Evolutionary conservation across 2,888 invertebrate genomes (phyloP), one percentile per base, ranked within the genome.

Genomic region (Napeogenes inachia): DNA sequence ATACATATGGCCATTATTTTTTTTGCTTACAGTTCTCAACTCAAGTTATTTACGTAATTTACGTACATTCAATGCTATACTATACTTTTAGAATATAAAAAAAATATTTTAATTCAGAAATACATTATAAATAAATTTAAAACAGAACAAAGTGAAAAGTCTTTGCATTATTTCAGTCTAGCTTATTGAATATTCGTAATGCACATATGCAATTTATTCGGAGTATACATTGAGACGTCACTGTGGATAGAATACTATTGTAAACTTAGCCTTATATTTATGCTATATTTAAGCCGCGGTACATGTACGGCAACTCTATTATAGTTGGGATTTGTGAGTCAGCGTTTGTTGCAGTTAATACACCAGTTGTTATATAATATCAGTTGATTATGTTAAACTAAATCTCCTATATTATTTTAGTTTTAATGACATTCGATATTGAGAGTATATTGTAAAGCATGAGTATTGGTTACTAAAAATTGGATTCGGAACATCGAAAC

Each of bases 271-370:
- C 53, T 62, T 54, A 56, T 10, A 42, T 59, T 57, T 56, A 54
- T 50, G 46, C n/a, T 59, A 53, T 63, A 59, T 65, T 56, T 61
- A 54, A 57, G 64, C 68, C 42, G 47, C 59, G 61, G 62, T 61
- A 62, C 60, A 63, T 64, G 65, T 62, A 62, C 56, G 42, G 64
- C 60, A 66, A 68, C 66, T 68, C 60, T 61, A 62, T 68, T 68
- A 65, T 53, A 61, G 61, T 64, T 60, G 50, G 57, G 45, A 62
- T 60, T 59, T 62, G 57, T 63, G 64, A 64, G 50, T 66, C 60
- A 62, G 59, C 59, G 13, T 57, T 59, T 57, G 53, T 59, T 58
- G 55, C 54, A 63, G 59, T 59, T 66, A 66, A 63, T 68, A 61
- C 62, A 54, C 33, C 38, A 62, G 42, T 50, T 61, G 58, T 53